Percentiles rank a stretch among this genome's conserved stretches.
phyloP scores from a whole-genome alignment of 2,888 invertebrate genomes.

The Asteroscopus sphinx region DNA sequence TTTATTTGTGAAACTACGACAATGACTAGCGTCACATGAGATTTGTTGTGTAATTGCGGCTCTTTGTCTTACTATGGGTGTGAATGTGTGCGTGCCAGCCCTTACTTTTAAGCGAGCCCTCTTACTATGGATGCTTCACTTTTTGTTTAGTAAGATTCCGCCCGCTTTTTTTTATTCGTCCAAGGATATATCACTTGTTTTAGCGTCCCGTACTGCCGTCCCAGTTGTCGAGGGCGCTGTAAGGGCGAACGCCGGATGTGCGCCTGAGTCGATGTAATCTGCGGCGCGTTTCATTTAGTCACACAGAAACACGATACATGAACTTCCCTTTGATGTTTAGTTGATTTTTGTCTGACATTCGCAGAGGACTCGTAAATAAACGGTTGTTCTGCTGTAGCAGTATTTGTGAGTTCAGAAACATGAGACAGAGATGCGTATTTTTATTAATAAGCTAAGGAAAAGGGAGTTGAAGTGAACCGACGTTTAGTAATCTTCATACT shows the following conservation, averaged over 20 bases:
- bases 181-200: conserved; percentile 44
- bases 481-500: no score
- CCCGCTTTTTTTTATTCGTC: no score
- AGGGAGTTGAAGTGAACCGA: not conserved
- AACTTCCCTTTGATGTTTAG: conserved; percentile 76
- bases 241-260: conserved; percentile 71
- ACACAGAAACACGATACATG: conserved; percentile 74
- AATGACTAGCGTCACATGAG: no score
- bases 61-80: no score
- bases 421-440: conserved; percentile 25
- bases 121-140: no score
- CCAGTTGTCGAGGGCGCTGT: conserved; percentile 56
- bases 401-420: conserved; percentile 31
- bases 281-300: conserved; percentile 68
- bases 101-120: no score
- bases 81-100: no score
- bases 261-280: conserved; percentile 68
- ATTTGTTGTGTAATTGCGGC: no score
- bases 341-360: conserved; percentile 74
- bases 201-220: no score
- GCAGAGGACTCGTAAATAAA: conserved; percentile 64
- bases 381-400: conserved; percentile 58
- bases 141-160: no score
- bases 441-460: conserved; percentile 2
- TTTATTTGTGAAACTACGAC: no score